phyloP scores from a whole-genome alignment of 2,888 invertebrate species.

The Stenodera caucasica region DNA sequence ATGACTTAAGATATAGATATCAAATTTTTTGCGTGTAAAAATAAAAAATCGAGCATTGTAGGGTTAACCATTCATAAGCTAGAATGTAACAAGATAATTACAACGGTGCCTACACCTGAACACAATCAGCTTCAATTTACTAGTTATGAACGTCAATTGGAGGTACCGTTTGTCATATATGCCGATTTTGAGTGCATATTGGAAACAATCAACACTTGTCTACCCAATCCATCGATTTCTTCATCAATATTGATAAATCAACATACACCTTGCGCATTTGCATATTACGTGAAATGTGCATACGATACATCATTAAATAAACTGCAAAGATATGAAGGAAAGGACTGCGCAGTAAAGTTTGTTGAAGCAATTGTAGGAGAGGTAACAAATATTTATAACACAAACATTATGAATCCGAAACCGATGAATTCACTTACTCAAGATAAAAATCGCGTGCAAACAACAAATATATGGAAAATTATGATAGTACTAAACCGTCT shows the following conservation, averaged over 20 bases:
- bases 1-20: too few relatives aligned
- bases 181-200: conserved; percentile 29
- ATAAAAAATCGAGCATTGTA: too few relatives aligned
- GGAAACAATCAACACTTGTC: neutral
- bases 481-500: conserved; percentile 21
- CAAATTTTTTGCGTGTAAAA: too few relatives aligned
- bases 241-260: neutral
- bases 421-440: neutral
- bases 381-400: neutral
- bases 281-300: conserved; percentile 33
- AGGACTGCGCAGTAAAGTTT: conserved; percentile 22
- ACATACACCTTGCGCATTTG: conserved; percentile 31
- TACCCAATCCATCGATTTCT: neutral
- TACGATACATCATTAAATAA: conserved; percentile 27
- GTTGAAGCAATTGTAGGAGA: neutral
- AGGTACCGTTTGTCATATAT: too few relatives aligned
- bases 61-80: conserved; percentile 10
- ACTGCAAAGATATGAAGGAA: conserved; percentile 23
- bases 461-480: conserved; percentile 39
- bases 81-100: conserved; percentile 25
- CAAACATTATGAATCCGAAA: neutral
- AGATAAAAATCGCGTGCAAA: conserved; percentile 36
- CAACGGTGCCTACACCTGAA: conserved; percentile 18
- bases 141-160: conserved; percentile 16
- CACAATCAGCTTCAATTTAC: conserved; percentile 17